Evolutionary conservation across 2,797 vertebrate genomes (phyloP), one percentile per base, ranked within the genome.

Genomic region (Apogon talboti): DNA sequence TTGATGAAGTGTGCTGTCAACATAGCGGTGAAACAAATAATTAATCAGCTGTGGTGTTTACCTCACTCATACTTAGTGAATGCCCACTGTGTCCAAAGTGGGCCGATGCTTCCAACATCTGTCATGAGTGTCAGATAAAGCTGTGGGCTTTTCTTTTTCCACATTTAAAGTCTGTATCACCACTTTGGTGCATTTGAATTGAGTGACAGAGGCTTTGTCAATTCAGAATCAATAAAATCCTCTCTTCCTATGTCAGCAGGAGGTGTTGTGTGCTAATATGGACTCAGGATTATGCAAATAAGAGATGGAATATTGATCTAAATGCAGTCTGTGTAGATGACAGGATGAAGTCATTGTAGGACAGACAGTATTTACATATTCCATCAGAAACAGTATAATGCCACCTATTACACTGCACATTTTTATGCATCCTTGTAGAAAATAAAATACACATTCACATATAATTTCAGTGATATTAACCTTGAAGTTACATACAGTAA

Each of bases 261-360:
- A 72, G 42, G 21, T 0, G 1, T 13, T 76, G 46, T 66, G 19
- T 63, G 56, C 48, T 58, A 54, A 63, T 54, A 60, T 70, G 42
- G 65, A 74, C 64, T 38, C n/a, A 61, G 66, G 71, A 76, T 83
- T 74, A 76, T 76, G 76, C 42, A 74, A 58, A 77, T 45, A 21
- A 67, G 57, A 55, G 10, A 48, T 56, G 41, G 15, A 11, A 21
- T 74, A 68, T 81, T 58, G 73, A 74, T 85, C 67, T 41, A 37
- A 51, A 54, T 55, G 52, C 30, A 48, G 24, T 82, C 41, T 46
- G 42, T 58, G 64, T 48, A 63, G 46, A 69, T 7, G 79, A 51
- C 59, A 56, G 49, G 15, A 44, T 45, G 1, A 3, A 0, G 28
- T 47, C 28, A 53, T 74, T 38, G 6, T 55, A 28, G 3, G 28